Conservation (phyloP, 2,113 vertebrate genomes). For the Microtus richardsoni region DNA sequence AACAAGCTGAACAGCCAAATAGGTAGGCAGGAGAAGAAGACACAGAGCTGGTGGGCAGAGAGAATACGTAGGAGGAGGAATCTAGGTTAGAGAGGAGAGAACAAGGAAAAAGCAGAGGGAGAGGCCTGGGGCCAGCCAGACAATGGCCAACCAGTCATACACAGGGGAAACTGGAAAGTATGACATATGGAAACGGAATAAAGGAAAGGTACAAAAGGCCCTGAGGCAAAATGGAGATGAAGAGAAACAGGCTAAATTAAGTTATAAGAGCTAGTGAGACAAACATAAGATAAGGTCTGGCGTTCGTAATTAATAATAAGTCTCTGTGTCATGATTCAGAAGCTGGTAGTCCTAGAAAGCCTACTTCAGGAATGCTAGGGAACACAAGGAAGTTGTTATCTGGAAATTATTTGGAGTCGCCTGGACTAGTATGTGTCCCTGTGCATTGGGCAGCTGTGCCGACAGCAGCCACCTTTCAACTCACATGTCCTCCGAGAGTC, state of each 20-base stretch:
- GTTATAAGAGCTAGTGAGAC: neutral
- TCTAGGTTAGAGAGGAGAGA: too few species aligned
- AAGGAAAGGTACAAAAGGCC: neutral
- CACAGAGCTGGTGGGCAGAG: too few species aligned
- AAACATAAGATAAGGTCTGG: neutral
- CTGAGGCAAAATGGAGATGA: neutral
- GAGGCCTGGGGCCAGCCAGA: too few species aligned
- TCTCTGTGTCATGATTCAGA: neutral
- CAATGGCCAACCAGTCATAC: neutral
- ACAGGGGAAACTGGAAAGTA: neutral
- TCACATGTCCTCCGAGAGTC: neutral
- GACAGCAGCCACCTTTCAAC: neutral
- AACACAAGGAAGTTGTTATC: neutral
- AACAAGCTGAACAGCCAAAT: too few species aligned
- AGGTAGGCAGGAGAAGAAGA: too few species aligned
- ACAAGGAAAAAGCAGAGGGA: too few species aligned
- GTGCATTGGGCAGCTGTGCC: neutral
- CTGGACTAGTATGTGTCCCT: neutral
- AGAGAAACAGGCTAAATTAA: neutral
- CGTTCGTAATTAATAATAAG: neutral
- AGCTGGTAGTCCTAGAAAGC: neutral
- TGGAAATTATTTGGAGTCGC: neutral
- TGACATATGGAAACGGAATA: neutral
- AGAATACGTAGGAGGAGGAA: too few species aligned
- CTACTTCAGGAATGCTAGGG: neutral